A percentile compares a stretch with the other conserved stretches of the same genome.
Evolutionary conservation across 2,113 vertebrate species (phyloP).

Genomic region (Lota lota): DNA sequence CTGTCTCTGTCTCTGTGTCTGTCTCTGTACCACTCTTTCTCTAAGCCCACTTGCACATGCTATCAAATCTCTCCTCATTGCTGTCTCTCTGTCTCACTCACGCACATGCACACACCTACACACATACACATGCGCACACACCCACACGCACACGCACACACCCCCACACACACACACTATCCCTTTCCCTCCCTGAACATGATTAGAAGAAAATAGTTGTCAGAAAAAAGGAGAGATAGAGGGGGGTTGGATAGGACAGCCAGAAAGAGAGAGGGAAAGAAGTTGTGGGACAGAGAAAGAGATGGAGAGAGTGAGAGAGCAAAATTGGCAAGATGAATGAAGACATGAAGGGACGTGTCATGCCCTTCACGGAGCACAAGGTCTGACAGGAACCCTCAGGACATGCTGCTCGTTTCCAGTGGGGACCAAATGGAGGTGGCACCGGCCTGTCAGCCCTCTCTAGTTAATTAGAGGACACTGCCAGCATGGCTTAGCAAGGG

Average conservation of each 20-base stretch:
- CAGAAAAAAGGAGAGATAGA: constrained; percentile 3
- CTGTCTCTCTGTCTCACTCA: constrained; percentile 12
- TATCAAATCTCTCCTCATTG: constrained; percentile 17
- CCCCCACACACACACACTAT: constrained; percentile 44
- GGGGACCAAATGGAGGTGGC: constrained; percentile 70
- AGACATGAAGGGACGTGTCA: constrained; percentile 65
- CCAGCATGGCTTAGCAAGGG: constrained; percentile 51
- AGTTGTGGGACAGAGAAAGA: constrained; percentile 1
- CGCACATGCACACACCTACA: background rate
- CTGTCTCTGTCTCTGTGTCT: background rate
- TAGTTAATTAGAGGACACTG: constrained; percentile 70
- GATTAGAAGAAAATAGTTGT: constrained; percentile 64
- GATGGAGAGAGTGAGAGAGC: constrained; percentile 20
- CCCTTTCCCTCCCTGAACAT: constrained; percentile 51
- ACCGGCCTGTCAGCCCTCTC: constrained; percentile 66
- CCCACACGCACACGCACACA: constrained; percentile 25
- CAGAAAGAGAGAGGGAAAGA: constrained; percentile 10
- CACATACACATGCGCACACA: background rate
- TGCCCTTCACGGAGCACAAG: constrained; percentile 49
- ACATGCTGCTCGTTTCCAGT: constrained; percentile 67
- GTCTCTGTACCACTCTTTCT: background rate
- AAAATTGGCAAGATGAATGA: constrained; percentile 50
- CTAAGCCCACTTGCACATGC: background rate
- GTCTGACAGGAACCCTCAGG: constrained; percentile 69
- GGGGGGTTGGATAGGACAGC: constrained; percentile 12